Base-by-base conservation (phyloP, 2,888 invertebrate species). In the Axea sp. region DNA sequence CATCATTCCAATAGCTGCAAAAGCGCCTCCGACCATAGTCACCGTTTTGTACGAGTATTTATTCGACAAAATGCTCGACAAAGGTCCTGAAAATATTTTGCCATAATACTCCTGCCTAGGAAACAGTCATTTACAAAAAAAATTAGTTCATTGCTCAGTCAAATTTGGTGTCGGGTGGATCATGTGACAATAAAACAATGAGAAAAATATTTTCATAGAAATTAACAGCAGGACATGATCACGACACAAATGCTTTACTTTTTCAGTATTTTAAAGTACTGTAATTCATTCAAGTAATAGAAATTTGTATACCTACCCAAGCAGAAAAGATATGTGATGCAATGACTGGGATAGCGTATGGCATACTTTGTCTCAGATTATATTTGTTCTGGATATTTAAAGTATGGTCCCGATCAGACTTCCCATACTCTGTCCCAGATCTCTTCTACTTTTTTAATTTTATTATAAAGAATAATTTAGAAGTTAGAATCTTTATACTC, bases 1-100 rank as follows among this genome's bases (percentile, higher is more conserved):
- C 77, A 95, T 94, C 93, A 96, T 94, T 26, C 96, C 96, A 77
- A 92, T 88, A 0, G 95, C 94, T 0, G 95, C 95, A 73, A 93
- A 93, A n/a, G 92, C 90, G 0, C 96, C 95, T 1, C 96, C 96
- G 17, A 95, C 89, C 9, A 96, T 88, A 0, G 95, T 95, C 8
- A 96, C 96, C 8, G 93, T 93, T 68, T 93, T 89, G 82, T 94
- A 95, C 17, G 95, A 95, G 90, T 93, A 95, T 83, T 92, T 93
- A 77, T 94, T 92, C 1, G 95, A 95, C 55, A 96, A 88, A 75
- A 95, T 92, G 79, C 95, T 95, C n/a, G 95, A 94, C 49, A 96
- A 83, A 5, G 96, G 96, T 81, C 96, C 96, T 96, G 89, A 53
- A 89, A 89, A 75, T 31, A 75, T 71, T 69, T 65, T 75, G 65